Evolutionary conservation across 2,888 invertebrate genomes (phyloP).

Genomic region (Autographa gamma): DNA sequence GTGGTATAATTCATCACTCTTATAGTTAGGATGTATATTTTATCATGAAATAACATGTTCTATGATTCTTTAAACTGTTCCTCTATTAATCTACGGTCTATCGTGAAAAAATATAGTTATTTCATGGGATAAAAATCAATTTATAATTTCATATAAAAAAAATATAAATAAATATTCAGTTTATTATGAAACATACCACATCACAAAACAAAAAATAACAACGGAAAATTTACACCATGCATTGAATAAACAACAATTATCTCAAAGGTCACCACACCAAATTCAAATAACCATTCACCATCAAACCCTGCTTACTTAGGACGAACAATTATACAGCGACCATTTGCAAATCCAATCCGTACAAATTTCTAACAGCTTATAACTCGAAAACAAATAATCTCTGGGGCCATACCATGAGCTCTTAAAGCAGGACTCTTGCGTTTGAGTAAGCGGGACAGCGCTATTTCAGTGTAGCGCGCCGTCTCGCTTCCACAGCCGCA

Average conservation of each 20-base stretch:
- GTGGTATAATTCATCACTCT: not conserved
- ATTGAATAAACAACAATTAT: not conserved
- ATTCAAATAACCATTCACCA: conserved; percentile 14
- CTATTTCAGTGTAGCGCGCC: no score
- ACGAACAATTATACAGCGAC: conserved; percentile 36
- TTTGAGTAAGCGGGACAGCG: no score
- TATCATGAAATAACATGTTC: not conserved
- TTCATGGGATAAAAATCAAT: no score
- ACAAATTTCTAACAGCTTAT: conserved; percentile 54
- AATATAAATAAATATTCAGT: no score
- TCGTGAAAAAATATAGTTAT: no score
- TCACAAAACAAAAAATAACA: no score
- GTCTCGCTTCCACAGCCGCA: no score
- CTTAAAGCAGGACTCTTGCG: no score
- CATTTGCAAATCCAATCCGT: conserved; percentile 56
- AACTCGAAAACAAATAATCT: conserved; percentile 58
- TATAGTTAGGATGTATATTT: not conserved
- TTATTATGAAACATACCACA: no score
- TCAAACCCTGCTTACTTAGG: conserved; percentile 33
- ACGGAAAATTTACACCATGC: no score
- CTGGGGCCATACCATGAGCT: not conserved
- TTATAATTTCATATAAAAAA: no score
- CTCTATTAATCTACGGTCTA: not conserved
- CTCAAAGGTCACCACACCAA: not conserved
- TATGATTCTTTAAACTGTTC: not conserved